These are phyloP conservation scores for Perizoma flavofasciatum DNA, from an alignment of 2,888 invertebrate species.

Conservation along the genomic window DNA sequence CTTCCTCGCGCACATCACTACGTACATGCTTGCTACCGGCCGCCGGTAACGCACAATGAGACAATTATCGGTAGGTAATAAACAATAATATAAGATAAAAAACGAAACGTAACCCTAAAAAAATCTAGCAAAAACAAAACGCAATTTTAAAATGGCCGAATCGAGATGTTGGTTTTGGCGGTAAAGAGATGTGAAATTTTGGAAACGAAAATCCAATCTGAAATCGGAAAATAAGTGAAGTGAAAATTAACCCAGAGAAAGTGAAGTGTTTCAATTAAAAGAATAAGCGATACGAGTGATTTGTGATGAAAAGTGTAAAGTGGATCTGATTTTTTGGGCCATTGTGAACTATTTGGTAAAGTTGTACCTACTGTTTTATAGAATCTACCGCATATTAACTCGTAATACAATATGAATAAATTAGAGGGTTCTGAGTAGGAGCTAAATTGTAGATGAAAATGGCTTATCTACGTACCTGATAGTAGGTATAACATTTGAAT, in stretches of 20 bases:
- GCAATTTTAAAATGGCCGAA: constrained; percentile 30
- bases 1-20: constrained; percentile 70
- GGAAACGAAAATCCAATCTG: not conserved
- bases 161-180: constrained; percentile 33
- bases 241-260: not conserved
- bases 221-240: not conserved
- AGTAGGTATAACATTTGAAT: no score
- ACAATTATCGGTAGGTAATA: constrained; percentile 76
- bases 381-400: not conserved
- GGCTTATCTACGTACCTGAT: no score
- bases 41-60: constrained; percentile 73
- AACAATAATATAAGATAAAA: constrained; percentile 9
- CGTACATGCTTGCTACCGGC: constrained; percentile 67
- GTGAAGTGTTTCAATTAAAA: not conserved
- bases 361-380: not conserved
- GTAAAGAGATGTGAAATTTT: constrained; percentile 29
- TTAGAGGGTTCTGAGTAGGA: no score
- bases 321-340: not conserved
- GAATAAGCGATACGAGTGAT: not conserved
- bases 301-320: not conserved
- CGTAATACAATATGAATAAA: not conserved
- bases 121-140: constrained; percentile 39
- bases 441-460: no score
- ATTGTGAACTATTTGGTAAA: not conserved
- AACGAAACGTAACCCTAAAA: not conserved